Evolutionary conservation across 64 coral and sea anemone genomes (phyloP).

Genomic region (Montipora efflorescens): DNA sequence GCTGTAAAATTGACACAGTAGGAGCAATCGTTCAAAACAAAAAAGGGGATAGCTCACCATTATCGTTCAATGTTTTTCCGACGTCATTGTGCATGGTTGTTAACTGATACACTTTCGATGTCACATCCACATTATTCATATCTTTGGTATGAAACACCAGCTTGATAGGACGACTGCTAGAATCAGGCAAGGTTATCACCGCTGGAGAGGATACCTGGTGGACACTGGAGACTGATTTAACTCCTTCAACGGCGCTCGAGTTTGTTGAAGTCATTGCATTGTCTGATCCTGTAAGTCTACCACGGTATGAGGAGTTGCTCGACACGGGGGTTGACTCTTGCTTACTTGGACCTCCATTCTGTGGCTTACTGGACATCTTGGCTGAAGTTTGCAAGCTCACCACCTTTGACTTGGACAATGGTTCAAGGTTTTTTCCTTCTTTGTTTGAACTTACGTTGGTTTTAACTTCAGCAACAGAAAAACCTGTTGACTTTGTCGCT

Average conservation of each 20-base stretch:
- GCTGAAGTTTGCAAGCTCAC: background rate
- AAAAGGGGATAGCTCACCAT: background rate
- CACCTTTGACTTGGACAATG: background rate
- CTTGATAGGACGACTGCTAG: constrained; percentile 37
- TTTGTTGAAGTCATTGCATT: background rate
- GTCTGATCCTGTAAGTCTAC: background rate
- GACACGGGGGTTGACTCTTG: background rate
- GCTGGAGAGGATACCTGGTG: constrained; percentile 19
- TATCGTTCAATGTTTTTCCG: background rate
- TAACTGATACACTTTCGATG: background rate
- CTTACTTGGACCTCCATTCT: background rate
- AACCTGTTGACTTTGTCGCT: background rate
- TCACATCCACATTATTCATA: background rate
- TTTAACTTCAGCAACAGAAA: background rate
- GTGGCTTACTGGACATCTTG: background rate
- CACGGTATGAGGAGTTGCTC: background rate
- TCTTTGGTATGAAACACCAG: constrained; percentile 14
- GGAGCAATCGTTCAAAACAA: background rate
- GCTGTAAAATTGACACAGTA: too few relatives aligned
- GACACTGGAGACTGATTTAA: background rate
- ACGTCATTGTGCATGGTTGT: background rate
- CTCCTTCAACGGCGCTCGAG: background rate
- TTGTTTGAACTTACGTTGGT: background rate
- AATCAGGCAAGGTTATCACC: constrained; percentile 9
- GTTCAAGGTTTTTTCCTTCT: too few relatives aligned